phyloP scores from a whole-genome alignment of 2,113 vertebrate genomes.

The Promerops cafer region DNA sequence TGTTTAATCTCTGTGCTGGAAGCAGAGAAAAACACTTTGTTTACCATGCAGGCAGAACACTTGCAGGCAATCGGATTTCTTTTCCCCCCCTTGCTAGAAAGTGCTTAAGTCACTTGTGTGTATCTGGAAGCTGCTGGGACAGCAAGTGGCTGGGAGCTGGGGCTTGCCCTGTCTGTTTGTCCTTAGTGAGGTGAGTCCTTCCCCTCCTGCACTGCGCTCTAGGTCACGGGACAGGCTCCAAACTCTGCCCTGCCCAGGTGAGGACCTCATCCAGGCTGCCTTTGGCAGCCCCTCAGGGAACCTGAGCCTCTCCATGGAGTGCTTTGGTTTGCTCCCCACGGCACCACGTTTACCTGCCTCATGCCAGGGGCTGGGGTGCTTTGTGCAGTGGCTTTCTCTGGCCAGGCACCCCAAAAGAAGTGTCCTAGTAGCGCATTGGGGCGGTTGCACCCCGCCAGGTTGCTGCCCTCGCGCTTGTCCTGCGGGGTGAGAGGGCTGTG shows the following conservation, averaged over 20 bases:
- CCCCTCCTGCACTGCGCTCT: rapidly evolving
- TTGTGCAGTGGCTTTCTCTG: background rate
- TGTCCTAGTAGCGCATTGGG: background rate
- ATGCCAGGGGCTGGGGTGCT: background rate
- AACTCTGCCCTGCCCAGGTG: background rate
- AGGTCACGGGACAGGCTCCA: background rate
- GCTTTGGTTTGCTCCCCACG: background rate
- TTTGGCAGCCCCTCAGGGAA: background rate
- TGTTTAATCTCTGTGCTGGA: constrained; percentile 40
- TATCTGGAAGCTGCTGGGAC: constrained; percentile 30
- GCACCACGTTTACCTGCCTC: rapidly evolving
- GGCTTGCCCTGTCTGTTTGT: background rate
- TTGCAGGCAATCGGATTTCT: constrained; percentile 30
- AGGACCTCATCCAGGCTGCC: background rate
- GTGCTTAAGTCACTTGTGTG: background rate
- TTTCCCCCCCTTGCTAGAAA: constrained; percentile 30
- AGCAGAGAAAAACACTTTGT: constrained; percentile 46
- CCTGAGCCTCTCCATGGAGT: background rate
- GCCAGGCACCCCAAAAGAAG: background rate
- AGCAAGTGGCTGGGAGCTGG: background rate
- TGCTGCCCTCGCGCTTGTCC: background rate
- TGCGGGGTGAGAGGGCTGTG: background rate
- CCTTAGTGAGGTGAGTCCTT: background rate
- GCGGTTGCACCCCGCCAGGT: background rate
- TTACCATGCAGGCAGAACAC: constrained; percentile 49